phyloP scores from a whole-genome alignment of 2,113 vertebrate species.

The Eurystomus gularis region DNA sequence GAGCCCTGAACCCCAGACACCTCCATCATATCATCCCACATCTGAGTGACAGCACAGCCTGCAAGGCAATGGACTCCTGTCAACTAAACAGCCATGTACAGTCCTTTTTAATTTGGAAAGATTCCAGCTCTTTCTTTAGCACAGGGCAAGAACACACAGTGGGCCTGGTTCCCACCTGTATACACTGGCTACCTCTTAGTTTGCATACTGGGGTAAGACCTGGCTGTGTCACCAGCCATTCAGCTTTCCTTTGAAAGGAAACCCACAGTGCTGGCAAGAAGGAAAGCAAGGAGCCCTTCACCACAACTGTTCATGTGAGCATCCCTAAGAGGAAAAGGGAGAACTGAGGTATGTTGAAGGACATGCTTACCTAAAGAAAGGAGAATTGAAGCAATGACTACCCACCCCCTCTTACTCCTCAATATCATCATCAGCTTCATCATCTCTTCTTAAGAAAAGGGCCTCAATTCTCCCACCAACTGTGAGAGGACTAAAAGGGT shows the following conservation, averaged over 20 bases:
- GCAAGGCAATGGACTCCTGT: neutral
- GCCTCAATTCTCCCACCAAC: neutral
- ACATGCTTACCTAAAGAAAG: neutral
- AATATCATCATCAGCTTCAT: neutral
- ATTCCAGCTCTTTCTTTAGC: neutral
- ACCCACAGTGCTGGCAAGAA: fast-evolving
- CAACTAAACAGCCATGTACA: neutral
- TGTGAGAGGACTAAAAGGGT: neutral
- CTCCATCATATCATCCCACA: fast-evolving
- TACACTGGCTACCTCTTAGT: neutral
- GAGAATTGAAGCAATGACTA: neutral
- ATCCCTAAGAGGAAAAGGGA: neutral
- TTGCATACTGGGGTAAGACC: neutral
- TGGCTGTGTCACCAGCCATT: neutral
- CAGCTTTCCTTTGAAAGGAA: neutral
- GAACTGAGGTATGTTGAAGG: neutral
- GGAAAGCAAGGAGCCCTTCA: neutral
- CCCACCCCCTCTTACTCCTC: neutral
- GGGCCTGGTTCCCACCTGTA: neutral
- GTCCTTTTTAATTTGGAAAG: neutral
- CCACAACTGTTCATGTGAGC: fast-evolving
- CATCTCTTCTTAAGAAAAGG: neutral
- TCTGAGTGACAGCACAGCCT: neutral
- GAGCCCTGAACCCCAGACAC: neutral
- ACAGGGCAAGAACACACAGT: fast-evolving